phyloP scores from a whole-genome alignment of 2,888 invertebrate species.

The Cantharis lateralis region DNA sequence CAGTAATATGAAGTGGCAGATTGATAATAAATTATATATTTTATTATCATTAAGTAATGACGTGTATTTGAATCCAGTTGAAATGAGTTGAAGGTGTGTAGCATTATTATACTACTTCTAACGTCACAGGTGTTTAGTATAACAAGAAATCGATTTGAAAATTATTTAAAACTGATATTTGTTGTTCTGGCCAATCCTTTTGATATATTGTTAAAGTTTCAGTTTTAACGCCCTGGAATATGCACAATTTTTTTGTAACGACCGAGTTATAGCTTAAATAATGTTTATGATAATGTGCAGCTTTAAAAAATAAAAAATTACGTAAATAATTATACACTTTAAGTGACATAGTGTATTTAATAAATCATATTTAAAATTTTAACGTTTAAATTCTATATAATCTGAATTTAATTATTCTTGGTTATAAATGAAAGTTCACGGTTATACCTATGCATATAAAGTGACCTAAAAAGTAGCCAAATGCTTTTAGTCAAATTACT shows the following conservation, averaged over 20 bases:
- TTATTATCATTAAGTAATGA: neutral
- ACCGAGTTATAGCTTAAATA: neutral
- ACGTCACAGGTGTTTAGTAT: neutral
- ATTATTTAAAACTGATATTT: neutral
- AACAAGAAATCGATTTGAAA: neutral
- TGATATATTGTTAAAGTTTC: neutral
- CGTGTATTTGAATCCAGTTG: neutral
- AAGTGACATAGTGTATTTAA: neutral
- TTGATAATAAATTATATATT: neutral
- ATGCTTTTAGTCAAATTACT: slow-evolving; percentile 20
- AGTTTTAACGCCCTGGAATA: neutral
- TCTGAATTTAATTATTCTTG: slow-evolving; percentile 15
- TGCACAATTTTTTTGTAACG: neutral
- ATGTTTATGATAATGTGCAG: neutral
- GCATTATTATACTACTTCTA: neutral
- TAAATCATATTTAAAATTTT: neutral
- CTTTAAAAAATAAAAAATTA: neutral
- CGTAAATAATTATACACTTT: neutral
- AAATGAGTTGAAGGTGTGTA: neutral
- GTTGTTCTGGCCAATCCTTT: neutral
- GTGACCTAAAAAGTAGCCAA: slow-evolving; percentile 13
- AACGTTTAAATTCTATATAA: neutral
- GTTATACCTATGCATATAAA: slow-evolving; percentile 6
- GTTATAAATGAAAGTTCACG: slow-evolving; percentile 9
- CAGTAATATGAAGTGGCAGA: neutral